Conservation (phyloP, 2,113 vertebrate species). For the Sitta europaea region DNA sequence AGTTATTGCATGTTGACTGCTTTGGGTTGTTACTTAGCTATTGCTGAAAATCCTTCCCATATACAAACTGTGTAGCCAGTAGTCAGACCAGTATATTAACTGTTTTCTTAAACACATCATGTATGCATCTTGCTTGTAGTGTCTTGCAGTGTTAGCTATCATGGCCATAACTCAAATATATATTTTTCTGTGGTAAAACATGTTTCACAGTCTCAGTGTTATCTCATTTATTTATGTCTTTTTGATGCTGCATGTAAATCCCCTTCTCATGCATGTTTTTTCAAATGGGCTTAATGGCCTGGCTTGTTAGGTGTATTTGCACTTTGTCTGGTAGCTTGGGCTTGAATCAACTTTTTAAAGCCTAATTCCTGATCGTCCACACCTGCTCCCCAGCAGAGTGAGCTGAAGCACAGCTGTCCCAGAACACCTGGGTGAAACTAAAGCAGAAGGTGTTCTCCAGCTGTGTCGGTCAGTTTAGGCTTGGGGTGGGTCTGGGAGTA, state of each 20-base stretch:
- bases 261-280: neutral
- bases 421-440: neutral
- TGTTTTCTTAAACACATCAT: neutral
- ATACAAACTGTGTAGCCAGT: neutral
- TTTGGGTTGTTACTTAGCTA: neutral
- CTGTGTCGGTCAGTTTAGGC: neutral
- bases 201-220: neutral
- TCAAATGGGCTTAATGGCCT: neutral
- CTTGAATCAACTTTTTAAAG: neutral
- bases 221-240: neutral
- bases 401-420: neutral
- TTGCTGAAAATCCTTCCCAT: neutral
- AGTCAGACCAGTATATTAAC: neutral
- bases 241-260: neutral
- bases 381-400: fast-evolving
- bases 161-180: fast-evolving
- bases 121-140: fast-evolving
- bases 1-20: neutral
- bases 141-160: neutral
- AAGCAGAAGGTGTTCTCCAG: neutral
- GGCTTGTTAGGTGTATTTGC: neutral
- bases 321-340: neutral
- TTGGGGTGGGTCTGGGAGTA: neutral
- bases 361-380: neutral
- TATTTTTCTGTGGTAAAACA: neutral